These are phyloP conservation scores for Neoascia interrupta DNA, from an alignment of 2,888 invertebrate species.

Conservation along the genomic window DNA sequence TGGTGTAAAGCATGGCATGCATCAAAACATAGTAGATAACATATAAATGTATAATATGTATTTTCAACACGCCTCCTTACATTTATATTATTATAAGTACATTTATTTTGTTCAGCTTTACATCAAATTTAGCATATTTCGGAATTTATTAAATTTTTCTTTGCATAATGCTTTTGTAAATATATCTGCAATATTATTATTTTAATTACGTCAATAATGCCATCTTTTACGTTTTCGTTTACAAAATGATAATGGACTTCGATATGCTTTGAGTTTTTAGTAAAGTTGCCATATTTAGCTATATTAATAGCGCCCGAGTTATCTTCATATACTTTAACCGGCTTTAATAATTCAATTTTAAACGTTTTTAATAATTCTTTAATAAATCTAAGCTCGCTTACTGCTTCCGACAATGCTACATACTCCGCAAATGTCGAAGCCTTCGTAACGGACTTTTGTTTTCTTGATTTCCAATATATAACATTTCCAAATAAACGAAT, in stretches of 20 bases:
- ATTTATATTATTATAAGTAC: no score
- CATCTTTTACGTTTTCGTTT: conserved; percentile 71
- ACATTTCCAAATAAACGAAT: conserved; percentile 74
- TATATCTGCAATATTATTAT: conserved; percentile 71
- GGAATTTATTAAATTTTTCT: conserved; percentile 5
- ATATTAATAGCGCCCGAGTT: conserved; percentile 69
- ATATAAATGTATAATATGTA: no score
- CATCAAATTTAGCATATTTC: no score
- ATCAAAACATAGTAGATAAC: no score
- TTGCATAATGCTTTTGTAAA: conserved; percentile 14
- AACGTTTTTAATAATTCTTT: conserved; percentile 63
- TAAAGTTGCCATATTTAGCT: conserved; percentile 43
- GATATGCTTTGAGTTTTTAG: conserved; percentile 35
- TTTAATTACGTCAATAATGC: conserved; percentile 62
- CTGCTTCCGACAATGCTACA: conserved; percentile 71
- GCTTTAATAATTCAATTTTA: conserved; percentile 64
- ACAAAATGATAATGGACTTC: conserved; percentile 69
- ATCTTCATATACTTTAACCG: conserved; percentile 72
- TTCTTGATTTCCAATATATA: conserved; percentile 74
- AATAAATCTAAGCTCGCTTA: conserved; percentile 70
- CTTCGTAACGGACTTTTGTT: conserved; percentile 72
- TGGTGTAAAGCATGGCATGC: no score
- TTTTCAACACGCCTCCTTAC: no score
- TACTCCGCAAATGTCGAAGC: conserved; percentile 73
- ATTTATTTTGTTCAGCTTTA: no score